These are phyloP conservation scores for Pheosia tremula DNA, from an alignment of 2,888 invertebrate genomes.

Conservation along the genomic window DNA sequence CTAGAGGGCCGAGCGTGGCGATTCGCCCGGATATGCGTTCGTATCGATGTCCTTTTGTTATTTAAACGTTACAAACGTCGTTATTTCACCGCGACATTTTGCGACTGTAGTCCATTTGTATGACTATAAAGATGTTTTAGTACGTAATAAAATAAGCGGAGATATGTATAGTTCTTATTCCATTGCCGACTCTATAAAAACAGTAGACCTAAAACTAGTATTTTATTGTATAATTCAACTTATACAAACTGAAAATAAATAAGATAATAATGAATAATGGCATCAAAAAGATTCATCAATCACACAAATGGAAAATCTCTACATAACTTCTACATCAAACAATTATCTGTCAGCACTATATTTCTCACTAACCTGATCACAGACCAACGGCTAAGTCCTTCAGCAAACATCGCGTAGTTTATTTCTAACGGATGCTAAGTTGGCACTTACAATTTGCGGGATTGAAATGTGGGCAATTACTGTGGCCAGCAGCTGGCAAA, in stretches of 20 bases:
- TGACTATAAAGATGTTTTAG: conserved; percentile 28
- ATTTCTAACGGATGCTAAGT: conserved; percentile 42
- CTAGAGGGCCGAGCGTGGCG: conserved; percentile 61
- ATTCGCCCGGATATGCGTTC: conserved; percentile 62
- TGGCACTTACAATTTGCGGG: conserved; percentile 45
- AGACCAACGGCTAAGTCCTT: conserved; percentile 22
- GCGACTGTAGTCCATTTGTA: conserved; percentile 31
- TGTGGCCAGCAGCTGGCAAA: conserved; percentile 48
- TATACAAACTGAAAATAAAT: no score
- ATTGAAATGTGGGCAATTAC: conserved; percentile 64
- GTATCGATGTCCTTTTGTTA: conserved; percentile 48
- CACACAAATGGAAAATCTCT: background rate
- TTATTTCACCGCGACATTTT: conserved; percentile 38
- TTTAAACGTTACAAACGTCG: conserved; percentile 41
- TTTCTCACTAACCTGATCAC: conserved; percentile 16
- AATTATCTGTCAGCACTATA: conserved; percentile 31
- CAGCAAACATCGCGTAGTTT: conserved; percentile 30
- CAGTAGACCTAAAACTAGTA: no score
- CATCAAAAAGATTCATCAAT: no score
- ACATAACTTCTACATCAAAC: background rate
- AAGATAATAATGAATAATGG: no score
- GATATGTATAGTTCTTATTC: background rate
- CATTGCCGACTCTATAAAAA: no score
- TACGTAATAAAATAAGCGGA: conserved; percentile 13
- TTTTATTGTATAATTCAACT: no score